phyloP scores from a whole-genome alignment of 1,140 invertebrate species.

The Babylonia areolata region DNA sequence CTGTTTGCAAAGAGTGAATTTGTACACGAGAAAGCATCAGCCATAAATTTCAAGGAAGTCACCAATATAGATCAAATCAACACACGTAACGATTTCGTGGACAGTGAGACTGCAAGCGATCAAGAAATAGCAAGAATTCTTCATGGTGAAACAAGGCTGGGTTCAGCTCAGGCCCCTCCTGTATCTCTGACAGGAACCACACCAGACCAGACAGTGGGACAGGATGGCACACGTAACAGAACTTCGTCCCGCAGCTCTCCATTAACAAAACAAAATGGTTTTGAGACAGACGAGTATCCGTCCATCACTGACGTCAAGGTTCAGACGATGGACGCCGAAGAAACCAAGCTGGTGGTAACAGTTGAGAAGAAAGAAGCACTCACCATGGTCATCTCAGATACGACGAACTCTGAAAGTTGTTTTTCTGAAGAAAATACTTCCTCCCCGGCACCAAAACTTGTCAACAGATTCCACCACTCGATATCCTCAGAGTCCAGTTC shows the following conservation, averaged over 20 bases:
- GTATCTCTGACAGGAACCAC: neutral
- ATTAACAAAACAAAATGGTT: too few relatives aligned
- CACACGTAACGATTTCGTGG: neutral
- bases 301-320: neutral
- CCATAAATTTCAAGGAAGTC: too few relatives aligned
- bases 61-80: too few relatives aligned
- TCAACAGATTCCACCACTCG: neutral
- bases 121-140: neutral
- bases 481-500: neutral
- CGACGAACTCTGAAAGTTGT: neutral
- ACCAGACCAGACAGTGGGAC: neutral
- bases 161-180: neutral
- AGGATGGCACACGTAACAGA: neutral
- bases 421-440: conserved; percentile 5
- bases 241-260: neutral
- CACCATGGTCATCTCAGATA: neutral
- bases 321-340: neutral
- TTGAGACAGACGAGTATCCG: neutral
- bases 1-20: neutral
- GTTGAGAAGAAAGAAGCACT: neutral
- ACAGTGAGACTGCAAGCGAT: neutral
- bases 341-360: conserved; percentile 6
- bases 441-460: neutral
- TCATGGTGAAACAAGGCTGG: neutral
- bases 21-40: too few relatives aligned